Evolutionary conservation across 1,140 invertebrate genomes (phyloP).

Genomic region (Pseudachorutes palmiensis): DNA sequence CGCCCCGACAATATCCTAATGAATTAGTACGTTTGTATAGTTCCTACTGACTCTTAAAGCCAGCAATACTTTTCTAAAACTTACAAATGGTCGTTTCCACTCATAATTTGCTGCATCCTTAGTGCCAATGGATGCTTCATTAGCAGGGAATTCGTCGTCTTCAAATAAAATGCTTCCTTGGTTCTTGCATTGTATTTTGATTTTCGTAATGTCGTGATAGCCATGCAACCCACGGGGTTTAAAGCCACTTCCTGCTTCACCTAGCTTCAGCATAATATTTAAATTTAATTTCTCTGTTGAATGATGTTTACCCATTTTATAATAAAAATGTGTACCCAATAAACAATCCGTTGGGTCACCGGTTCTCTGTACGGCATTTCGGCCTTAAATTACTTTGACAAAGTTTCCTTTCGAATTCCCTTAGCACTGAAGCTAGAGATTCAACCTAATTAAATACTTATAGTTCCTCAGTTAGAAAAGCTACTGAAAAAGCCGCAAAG

Average conservation of each 20-base stretch:
- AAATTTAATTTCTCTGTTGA: too few relatives aligned
- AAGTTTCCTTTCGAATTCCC: too few relatives aligned
- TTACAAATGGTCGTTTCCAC: neutral
- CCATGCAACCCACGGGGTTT: conserved; percentile 1
- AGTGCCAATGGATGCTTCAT: conserved; percentile 42
- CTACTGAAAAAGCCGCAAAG: too few relatives aligned
- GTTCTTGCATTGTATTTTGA: conserved; percentile 6
- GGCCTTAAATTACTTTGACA: too few relatives aligned
- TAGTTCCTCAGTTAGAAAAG: too few relatives aligned
- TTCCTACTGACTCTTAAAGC: conserved; percentile 3
- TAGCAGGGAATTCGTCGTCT: conserved; percentile 44
- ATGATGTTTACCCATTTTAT: neutral
- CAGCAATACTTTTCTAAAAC: neutral
- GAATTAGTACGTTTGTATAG: conserved; percentile 42
- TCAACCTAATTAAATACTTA: too few relatives aligned
- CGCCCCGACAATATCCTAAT: conserved; percentile 48
- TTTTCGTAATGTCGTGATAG: conserved; percentile 8
- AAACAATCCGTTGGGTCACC: neutral
- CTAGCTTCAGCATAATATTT: neutral
- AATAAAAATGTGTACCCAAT: neutral
- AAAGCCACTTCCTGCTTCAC: conserved; percentile 13
- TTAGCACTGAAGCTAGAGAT: too few relatives aligned
- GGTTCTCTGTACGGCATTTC: conserved; percentile 4
- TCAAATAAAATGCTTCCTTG: conserved; percentile 43
- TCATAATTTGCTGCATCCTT: conserved; percentile 36